phyloP scores from a whole-genome alignment of 2,888 invertebrate species.

The Hanleya hanleyi region DNA sequence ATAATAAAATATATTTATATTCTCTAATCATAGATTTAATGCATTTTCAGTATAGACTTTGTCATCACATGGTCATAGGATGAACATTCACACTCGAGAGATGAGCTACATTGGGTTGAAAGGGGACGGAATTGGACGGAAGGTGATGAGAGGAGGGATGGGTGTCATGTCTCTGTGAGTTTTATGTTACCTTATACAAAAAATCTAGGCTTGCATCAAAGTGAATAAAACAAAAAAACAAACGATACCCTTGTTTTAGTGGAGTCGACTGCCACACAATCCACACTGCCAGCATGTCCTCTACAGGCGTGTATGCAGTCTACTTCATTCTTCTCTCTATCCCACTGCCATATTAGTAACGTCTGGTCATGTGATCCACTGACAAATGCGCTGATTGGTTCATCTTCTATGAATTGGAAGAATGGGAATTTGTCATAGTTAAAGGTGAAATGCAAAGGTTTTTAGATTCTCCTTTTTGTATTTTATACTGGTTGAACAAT shows the following conservation, averaged over 20 bases:
- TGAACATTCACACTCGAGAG: no score
- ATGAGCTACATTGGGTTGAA: no score
- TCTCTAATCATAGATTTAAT: background rate
- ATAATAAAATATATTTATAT: background rate
- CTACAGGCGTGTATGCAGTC: constrained; percentile 87
- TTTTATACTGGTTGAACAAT: no score
- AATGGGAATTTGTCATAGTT: no score
- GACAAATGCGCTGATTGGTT: constrained; percentile 59
- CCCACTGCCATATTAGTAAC: constrained; percentile 88
- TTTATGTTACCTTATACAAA: background rate
- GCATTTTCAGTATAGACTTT: no score
- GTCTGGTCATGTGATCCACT: constrained; percentile 93
- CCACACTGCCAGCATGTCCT: constrained; percentile 94
- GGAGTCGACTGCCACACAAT: constrained; percentile 86
- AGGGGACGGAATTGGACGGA: no score
- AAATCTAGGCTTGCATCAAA: background rate
- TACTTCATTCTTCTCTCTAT: constrained; percentile 76
- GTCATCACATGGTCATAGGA: no score
- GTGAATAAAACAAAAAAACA: no score
- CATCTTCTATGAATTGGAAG: constrained; percentile 10
- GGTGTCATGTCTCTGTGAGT: no score
- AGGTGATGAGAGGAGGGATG: no score
- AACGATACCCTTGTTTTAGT: constrained; percentile 75
- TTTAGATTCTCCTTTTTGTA: no score
- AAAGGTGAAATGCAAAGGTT: no score